Evolutionary conservation across 53 echinoderm and acorn worm genomes (phyloP).

Genomic region (Henricia sp.): DNA sequence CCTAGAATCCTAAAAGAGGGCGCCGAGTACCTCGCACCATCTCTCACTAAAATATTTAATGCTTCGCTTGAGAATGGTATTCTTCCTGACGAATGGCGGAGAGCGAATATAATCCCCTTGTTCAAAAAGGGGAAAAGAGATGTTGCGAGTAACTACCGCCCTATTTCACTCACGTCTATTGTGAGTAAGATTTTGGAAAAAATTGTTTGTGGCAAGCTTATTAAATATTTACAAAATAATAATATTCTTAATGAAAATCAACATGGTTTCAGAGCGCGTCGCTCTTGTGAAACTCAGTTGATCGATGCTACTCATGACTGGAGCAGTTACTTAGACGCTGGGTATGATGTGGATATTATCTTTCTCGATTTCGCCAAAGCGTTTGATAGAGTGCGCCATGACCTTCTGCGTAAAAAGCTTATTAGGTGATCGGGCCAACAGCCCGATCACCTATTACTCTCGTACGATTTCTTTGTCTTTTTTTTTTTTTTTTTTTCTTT

Average conservation of each 20-base stretch:
- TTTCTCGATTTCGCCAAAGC: constrained; percentile 21
- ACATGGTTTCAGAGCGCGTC: constrained; percentile 3
- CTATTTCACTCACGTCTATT: not conserved
- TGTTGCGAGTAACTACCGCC: not conserved
- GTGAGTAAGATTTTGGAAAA: constrained; percentile 5
- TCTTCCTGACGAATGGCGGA: not conserved
- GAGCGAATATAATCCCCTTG: not conserved
- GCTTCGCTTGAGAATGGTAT: not conserved
- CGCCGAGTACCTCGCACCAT: not conserved
- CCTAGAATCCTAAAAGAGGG: too few species aligned
- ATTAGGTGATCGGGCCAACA: too few species aligned
- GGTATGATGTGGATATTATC: not conserved
- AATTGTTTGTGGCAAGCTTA: constrained; percentile 8
- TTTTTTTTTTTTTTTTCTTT: too few species aligned
- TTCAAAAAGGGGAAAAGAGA: not conserved
- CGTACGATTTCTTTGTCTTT: too few species aligned
- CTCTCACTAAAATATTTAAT: not conserved
- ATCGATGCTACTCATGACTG: not conserved
- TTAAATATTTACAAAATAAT: too few species aligned
- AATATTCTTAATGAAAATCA: too few species aligned
- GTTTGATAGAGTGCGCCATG: not conserved
- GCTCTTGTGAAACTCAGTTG: constrained; percentile 6
- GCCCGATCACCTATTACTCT: too few species aligned
- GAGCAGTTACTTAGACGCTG: not conserved
- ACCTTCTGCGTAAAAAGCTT: not conserved